Evolutionary conservation across 2,113 vertebrate genomes (phyloP).

Genomic region (Prochilodus magdalenae): DNA sequence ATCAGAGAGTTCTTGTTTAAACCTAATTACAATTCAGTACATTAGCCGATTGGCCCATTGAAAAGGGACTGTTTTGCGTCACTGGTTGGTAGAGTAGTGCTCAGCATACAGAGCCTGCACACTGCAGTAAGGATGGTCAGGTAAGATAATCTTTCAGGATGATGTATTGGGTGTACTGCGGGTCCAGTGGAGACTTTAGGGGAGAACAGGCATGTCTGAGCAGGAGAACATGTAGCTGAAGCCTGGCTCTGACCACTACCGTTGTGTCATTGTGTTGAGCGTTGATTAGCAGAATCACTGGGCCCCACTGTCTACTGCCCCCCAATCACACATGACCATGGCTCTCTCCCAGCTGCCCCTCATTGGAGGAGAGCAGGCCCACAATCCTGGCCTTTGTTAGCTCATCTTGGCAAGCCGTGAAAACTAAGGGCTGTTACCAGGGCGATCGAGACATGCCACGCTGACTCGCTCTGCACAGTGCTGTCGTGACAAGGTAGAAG

Average conservation of each 20-base stretch:
- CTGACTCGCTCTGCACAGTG: slow-evolving; percentile 61
- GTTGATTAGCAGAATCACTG: slow-evolving; percentile 68
- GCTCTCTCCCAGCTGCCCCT: slow-evolving; percentile 67
- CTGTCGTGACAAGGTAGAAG: slow-evolving; percentile 17
- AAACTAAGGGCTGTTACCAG: slow-evolving; percentile 75
- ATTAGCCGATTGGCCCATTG: too few species aligned
- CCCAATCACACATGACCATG: slow-evolving; percentile 76
- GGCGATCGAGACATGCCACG: slow-evolving; percentile 75
- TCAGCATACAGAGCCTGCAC: background rate
- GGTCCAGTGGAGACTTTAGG: background rate
- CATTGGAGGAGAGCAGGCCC: slow-evolving; percentile 71
- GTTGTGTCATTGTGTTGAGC: slow-evolving; percentile 58
- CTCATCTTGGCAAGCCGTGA: slow-evolving; percentile 75
- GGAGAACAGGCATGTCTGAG: background rate
- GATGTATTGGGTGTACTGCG: background rate
- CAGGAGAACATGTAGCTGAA: slow-evolving; percentile 30
- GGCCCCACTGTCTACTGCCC: slow-evolving; percentile 71
- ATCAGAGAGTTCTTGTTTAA: too few species aligned
- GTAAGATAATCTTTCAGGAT: too few species aligned
- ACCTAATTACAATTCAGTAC: too few species aligned
- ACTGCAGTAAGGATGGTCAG: background rate
- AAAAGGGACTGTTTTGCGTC: background rate
- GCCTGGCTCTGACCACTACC: slow-evolving; percentile 54
- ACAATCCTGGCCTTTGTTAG: slow-evolving; percentile 80
- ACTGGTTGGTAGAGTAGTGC: background rate